A percentile compares a stretch with the other conserved stretches of the same genome.
Conservation (phyloP, 2,113 vertebrate genomes). For the Myotis brandtii region DNA sequence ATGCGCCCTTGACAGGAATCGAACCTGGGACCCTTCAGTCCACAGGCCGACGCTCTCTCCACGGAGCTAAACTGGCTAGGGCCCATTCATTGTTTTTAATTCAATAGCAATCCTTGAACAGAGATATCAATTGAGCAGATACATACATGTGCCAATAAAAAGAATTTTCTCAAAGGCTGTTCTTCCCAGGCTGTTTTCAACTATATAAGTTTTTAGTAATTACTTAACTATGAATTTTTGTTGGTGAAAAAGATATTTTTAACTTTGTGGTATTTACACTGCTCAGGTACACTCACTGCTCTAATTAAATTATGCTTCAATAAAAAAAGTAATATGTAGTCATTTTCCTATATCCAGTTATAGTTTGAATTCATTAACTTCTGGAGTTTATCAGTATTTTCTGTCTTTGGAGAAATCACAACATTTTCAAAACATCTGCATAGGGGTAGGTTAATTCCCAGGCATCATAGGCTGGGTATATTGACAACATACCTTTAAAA, state of each 20-base stretch:
- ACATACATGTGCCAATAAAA: neutral
- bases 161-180: neutral
- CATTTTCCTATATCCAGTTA: neutral
- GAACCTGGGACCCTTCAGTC: too few relatives aligned
- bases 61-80: too few relatives aligned
- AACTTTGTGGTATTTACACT: neutral
- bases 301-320: constrained; percentile 16
- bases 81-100: constrained; percentile 18
- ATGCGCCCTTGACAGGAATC: too few relatives aligned
- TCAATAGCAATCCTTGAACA: neutral
- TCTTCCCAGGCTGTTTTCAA: constrained; percentile 21
- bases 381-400: constrained; percentile 14
- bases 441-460: neutral
- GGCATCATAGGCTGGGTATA: neutral
- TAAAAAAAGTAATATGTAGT: neutral
- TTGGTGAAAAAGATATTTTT: constrained; percentile 5
- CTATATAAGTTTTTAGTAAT: neutral
- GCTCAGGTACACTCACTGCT: neutral
- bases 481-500: neutral
- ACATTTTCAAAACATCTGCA: constrained; percentile 22
- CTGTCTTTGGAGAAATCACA: constrained; percentile 18
- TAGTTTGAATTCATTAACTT: neutral
- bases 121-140: neutral
- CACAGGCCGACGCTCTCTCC: too few relatives aligned
- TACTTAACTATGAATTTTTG: constrained; percentile 23